Evolutionary conservation across 2,113 vertebrate genomes (phyloP), one percentile per base, ranked within the genome.

Genomic region (Cyprinodon variegatus): DNA sequence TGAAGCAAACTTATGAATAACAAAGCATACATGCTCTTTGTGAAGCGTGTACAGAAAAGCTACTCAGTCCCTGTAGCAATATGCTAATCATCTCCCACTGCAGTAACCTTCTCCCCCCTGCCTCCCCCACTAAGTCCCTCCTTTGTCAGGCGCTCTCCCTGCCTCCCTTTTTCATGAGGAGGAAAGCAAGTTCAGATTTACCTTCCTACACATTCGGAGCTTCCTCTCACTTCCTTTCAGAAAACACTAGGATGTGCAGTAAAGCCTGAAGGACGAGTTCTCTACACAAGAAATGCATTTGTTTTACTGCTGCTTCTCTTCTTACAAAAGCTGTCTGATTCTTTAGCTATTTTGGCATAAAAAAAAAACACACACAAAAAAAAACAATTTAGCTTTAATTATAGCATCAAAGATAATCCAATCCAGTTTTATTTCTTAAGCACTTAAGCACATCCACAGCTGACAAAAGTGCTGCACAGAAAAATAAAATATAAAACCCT

Each of bases 81-180:
- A 86, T 87, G 88, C 84, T 87, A 91, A 93, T 91, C 69, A n/a
- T 79, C 72, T 82, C 64, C 59, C 69, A 80, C 64, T 73, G 71
- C 83, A 86, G 61, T 74, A 84, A 80, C 86, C 68, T 84, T 45
- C 53, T 71, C 69, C 57, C 29, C 61, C 71, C 67, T 61, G 15
- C 67, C 59, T 81, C 77, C 50, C 40, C 67, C 72, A 64, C 78
- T 48, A 74, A 40, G 65, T 77, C 73, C 68, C 71, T 78, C 71
- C 17, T 60, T 71, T 72, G 64, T 68, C 67, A 73, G 72, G 59
- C 64, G 22, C 39, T 77, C 37, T 67, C 15, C 70, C 74, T 69
- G 41, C 64, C 76, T 57, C 57, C n/a, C 48, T 43, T 79, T 57
- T 70, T 67, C 36, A n/a, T 15, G 61, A 66, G 43, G 79, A 81